phyloP scores from a whole-genome alignment of 1,140 invertebrate genomes.

The Anoplophora glabripennis region DNA sequence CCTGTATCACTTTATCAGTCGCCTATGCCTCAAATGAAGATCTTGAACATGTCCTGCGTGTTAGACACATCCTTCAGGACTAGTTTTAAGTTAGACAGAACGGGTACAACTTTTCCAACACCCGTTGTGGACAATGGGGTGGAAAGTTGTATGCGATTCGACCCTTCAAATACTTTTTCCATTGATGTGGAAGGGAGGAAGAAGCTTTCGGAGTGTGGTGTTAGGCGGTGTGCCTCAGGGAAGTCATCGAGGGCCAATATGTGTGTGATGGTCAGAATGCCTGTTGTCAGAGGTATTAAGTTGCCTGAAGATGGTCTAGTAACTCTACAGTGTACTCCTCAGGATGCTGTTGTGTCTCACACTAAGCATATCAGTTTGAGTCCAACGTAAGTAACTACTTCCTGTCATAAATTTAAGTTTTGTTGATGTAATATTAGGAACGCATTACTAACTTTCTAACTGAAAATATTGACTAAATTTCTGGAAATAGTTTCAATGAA shows the following conservation, averaged over 20 bases:
- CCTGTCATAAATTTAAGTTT: too few species aligned
- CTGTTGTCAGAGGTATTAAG: constrained; percentile 57
- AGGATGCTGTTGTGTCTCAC: constrained; percentile 58
- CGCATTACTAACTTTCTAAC: too few species aligned
- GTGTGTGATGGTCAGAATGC: constrained; percentile 61
- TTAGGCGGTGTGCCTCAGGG: constrained; percentile 41
- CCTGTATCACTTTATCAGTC: constrained; percentile 13
- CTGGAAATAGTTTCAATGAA: neutral
- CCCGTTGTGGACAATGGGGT: constrained; percentile 28
- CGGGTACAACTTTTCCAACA: neutral
- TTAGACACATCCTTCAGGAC: constrained; percentile 20
- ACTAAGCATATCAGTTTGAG: constrained; percentile 50
- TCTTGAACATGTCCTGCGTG: constrained; percentile 42
- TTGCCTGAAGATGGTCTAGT: constrained; percentile 61
- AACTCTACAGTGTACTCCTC: constrained; percentile 61
- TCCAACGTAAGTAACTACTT: constrained; percentile 19
- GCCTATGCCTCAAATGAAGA: constrained; percentile 23
- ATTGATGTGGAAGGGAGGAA: constrained; percentile 32
- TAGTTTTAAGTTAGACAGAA: constrained; percentile 12
- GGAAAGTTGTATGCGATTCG: constrained; percentile 20
- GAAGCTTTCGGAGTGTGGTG: constrained; percentile 45
- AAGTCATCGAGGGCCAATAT: constrained; percentile 38
- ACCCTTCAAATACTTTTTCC: constrained; percentile 14
- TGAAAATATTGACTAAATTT: too few species aligned
- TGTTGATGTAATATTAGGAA: too few species aligned